Percentiles rank a stretch among this genome's conserved stretches.
Evolutionary conservation across 2,113 vertebrate species (phyloP).

Genomic region (Coreoperca whiteheadi): DNA sequence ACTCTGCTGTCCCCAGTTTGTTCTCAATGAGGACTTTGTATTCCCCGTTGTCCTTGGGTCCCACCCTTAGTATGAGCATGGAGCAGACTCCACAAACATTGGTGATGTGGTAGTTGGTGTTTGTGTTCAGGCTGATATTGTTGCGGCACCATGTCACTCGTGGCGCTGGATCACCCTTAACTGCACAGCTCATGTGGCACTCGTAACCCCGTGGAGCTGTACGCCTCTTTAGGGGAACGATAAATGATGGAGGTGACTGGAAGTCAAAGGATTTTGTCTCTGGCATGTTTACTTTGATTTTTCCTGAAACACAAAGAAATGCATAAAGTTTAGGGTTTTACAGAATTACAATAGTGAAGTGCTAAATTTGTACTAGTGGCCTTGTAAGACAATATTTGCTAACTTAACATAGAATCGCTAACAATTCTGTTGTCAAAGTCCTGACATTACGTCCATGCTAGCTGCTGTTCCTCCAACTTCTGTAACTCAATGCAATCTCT

Average conservation of each 20-base stretch:
- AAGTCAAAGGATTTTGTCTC: constrained; percentile 75
- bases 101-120: constrained; percentile 84
- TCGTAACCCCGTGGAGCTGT: constrained; percentile 86
- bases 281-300: constrained; percentile 68
- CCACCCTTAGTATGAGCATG: constrained; percentile 84
- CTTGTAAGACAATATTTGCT: background rate
- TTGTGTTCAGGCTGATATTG: constrained; percentile 82
- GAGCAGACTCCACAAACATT: constrained; percentile 91
- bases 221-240: constrained; percentile 85
- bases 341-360: background rate
- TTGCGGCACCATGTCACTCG: constrained; percentile 89
- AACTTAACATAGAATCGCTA: no score
- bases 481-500: background rate
- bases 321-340: background rate
- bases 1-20: constrained; percentile 81
- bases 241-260: constrained; percentile 84
- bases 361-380: background rate
- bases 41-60: constrained; percentile 82
- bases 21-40: constrained; percentile 88
- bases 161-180: constrained; percentile 86
- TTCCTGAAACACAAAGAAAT: constrained; percentile 77
- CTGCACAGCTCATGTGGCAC: constrained; percentile 91
- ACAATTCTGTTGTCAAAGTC: background rate
- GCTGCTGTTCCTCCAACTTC: background rate
- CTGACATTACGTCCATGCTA: background rate